Conservation (phyloP, 1,140 invertebrate species). For the Ridgeia piscesae region DNA sequence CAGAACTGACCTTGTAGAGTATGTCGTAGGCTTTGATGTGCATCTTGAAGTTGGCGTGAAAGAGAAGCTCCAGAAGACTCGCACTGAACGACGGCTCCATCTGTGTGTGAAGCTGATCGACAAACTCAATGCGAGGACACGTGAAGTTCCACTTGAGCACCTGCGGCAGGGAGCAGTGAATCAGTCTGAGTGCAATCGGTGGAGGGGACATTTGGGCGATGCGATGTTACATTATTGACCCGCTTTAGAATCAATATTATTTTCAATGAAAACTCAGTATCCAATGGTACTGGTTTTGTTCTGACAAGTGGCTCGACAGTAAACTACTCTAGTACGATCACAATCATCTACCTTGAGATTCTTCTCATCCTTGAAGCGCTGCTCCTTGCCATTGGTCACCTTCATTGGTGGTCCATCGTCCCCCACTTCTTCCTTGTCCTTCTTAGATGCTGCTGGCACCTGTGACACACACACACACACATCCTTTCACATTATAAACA, state of each 20-base stretch:
- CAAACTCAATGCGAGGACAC: conserved; percentile 88
- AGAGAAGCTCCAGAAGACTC: conserved; percentile 84
- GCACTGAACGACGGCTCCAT: conserved; percentile 84
- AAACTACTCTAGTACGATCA: too few relatives aligned
- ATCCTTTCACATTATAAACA: conserved; percentile 10
- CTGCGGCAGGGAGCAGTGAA: conserved; percentile 40
- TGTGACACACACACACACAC: conserved; percentile 25
- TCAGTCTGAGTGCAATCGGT: too few relatives aligned
- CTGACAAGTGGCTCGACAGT: neutral
- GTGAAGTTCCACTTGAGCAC: conserved; percentile 95
- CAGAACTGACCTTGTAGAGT: conserved; percentile 59
- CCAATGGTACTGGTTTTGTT: too few relatives aligned
- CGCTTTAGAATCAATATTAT: too few relatives aligned
- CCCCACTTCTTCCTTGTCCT: conserved; percentile 87
- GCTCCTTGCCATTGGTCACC: conserved; percentile 84
- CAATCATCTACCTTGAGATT: conserved; percentile 70
- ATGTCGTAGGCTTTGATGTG: conserved; percentile 94
- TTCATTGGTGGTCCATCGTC: conserved; percentile 78
- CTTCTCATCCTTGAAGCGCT: conserved; percentile 87
- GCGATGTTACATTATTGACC: too few relatives aligned
- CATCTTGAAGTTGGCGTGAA: conserved; percentile 92
- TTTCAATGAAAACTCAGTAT: too few relatives aligned
- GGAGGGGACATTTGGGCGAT: too few relatives aligned
- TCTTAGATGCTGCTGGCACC: conserved; percentile 38
- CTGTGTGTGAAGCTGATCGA: conserved; percentile 86